A percentile compares a stretch with the other conserved stretches of the same genome.
Evolutionary conservation across 2,113 vertebrate genomes (phyloP).

Genomic region (Vicugna pacos): DNA sequence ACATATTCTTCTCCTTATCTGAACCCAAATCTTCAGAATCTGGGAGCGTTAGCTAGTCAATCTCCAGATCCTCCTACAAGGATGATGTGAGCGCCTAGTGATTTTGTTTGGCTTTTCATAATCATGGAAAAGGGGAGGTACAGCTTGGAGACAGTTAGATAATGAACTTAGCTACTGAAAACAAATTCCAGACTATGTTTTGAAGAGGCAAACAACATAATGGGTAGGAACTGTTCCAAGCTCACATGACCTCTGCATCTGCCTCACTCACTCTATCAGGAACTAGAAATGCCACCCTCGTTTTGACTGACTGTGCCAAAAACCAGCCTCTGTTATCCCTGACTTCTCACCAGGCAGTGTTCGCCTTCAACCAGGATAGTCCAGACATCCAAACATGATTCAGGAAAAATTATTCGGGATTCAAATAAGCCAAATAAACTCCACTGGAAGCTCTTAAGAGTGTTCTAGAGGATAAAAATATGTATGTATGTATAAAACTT

Average conservation of each 20-base stretch:
- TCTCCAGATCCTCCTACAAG: conserved; percentile 43
- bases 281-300: neutral
- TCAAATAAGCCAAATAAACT: neutral
- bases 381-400: neutral
- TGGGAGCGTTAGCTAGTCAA: conserved; percentile 15
- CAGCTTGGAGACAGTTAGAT: conserved; percentile 56
- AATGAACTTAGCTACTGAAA: conserved; percentile 48
- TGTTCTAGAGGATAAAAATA: neutral
- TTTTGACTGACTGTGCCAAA: neutral
- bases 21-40: neutral
- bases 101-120: conserved; percentile 63
- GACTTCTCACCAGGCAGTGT: neutral
- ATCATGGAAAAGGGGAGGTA: conserved; percentile 28
- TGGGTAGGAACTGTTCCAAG: neutral
- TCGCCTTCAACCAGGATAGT: neutral
- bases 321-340: neutral
- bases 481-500: neutral
- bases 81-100: neutral
- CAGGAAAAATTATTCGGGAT: neutral
- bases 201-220: neutral
- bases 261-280: neutral
- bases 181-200: conserved; percentile 29
- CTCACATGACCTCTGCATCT: neutral
- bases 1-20: neutral
- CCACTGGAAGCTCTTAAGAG: neutral